Evolutionary conservation across 2,797 vertebrate genomes (phyloP).

Genomic region (Pipistrellus pipistrellus): DNA sequence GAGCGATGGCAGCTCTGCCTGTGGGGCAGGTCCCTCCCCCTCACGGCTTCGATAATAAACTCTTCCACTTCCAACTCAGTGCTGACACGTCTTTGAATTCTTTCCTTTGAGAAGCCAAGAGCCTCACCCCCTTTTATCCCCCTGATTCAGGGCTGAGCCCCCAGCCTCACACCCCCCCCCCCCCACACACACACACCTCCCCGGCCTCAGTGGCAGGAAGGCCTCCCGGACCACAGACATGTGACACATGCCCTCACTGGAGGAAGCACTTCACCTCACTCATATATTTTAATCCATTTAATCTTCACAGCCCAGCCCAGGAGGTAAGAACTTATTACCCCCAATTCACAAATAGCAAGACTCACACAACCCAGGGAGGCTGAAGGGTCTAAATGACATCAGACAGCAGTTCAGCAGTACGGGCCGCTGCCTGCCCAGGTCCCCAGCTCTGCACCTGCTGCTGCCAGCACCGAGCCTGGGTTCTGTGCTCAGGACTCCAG

Average conservation of each 20-base stretch:
- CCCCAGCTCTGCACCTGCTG: background rate
- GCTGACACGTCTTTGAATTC: background rate
- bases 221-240: background rate
- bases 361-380: background rate
- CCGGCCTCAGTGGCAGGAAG: background rate
- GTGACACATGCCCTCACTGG: background rate
- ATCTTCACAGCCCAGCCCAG: background rate
- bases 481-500: background rate
- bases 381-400: background rate
- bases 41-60: background rate
- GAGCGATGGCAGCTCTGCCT: background rate
- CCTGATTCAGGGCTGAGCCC: background rate
- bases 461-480: background rate
- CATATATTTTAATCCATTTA: background rate
- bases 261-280: background rate
- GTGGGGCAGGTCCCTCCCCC: background rate
- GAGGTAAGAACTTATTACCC: background rate
- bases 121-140: too few species aligned
- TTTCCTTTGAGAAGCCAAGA: background rate
- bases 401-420: background rate
- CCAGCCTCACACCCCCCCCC: rapidly evolving
- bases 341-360: background rate
- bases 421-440: too few species aligned
- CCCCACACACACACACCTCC: too few species aligned
- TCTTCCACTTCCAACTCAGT: background rate